Percentiles rank a stretch among this genome's conserved stretches.
Evolutionary conservation across 2,888 invertebrate genomes (phyloP).

Genomic region (Drosophila glabriapex): DNA sequence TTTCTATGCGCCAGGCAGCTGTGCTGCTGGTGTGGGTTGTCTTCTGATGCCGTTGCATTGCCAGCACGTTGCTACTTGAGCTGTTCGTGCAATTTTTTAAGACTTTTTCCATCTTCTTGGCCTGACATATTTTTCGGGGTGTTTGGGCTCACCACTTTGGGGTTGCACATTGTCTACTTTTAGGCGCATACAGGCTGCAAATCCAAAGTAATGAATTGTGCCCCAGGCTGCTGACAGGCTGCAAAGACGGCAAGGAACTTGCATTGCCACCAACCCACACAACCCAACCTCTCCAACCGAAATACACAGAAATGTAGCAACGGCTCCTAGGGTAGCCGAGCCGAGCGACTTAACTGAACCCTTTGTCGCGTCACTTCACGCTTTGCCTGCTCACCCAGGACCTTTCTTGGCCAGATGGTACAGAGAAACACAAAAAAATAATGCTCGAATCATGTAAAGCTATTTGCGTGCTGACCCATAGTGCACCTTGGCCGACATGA

Average conservation of each 20-base stretch:
- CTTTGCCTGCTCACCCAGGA: conserved; percentile 60
- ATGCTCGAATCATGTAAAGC: conserved; percentile 59
- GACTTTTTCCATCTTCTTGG: conserved; percentile 63
- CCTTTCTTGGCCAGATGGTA: conserved; percentile 45
- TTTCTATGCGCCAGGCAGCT: neutral
- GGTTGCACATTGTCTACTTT: conserved; percentile 65
- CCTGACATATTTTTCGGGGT: conserved; percentile 52
- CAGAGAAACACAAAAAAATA: conserved; percentile 10
- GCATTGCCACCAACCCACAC: conserved; percentile 38
- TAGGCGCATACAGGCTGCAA: conserved; percentile 57
- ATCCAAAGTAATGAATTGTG: conserved; percentile 66
- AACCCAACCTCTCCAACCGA: neutral
- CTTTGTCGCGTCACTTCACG: conserved; percentile 57
- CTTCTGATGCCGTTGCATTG: conserved; percentile 70
- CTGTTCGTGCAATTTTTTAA: conserved; percentile 63
- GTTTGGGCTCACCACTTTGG: conserved; percentile 59
- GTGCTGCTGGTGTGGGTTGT: conserved; percentile 56
- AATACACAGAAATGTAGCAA: neutral
- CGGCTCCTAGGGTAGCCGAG: conserved; percentile 25
- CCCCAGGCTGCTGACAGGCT: conserved; percentile 52
- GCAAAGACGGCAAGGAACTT: conserved; percentile 62
- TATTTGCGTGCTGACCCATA: conserved; percentile 57
- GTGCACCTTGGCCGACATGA: conserved; percentile 49
- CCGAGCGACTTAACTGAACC: conserved; percentile 42
- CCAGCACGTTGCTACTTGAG: conserved; percentile 64